Evolutionary conservation across 2,888 invertebrate species (phyloP).

Genomic region (Petrolisthes manimaculis): DNA sequence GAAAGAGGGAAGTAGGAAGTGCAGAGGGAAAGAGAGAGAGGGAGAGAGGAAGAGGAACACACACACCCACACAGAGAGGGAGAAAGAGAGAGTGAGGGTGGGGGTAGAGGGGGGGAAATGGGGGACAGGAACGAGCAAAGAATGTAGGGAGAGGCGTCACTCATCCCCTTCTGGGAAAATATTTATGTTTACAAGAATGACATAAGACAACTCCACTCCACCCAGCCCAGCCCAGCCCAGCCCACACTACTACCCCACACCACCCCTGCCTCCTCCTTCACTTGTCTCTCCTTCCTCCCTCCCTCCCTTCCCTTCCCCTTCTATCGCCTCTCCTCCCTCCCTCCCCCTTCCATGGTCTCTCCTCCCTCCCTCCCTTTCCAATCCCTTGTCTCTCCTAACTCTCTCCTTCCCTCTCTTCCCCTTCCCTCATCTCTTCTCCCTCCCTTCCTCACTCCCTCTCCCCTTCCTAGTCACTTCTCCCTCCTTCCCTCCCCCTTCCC

Average conservation of each 20-base stretch:
- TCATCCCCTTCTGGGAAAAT: conserved; percentile 15
- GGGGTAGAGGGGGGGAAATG: not conserved
- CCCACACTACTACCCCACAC: not conserved
- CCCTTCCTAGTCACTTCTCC: too few relatives aligned
- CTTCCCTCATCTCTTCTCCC: too few relatives aligned
- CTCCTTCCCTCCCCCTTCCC: not conserved
- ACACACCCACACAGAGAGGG: not conserved
- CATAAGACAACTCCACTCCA: not conserved
- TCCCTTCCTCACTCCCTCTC: too few relatives aligned
- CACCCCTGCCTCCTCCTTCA: not conserved
- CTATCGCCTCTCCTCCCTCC: too few relatives aligned
- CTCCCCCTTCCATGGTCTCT: too few relatives aligned
- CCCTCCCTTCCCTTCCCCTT: not conserved
- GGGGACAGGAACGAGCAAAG: not conserved
- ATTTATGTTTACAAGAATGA: conserved; percentile 13
- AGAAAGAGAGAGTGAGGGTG: not conserved
- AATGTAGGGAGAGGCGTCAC: not conserved
- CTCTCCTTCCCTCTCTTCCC: too few relatives aligned
- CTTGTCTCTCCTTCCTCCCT: not conserved
- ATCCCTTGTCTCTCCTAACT: too few relatives aligned
- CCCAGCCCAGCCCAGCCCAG: too few relatives aligned
- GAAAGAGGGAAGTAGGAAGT: too few relatives aligned
- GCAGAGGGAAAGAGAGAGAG: too few relatives aligned
- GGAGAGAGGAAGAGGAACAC: too few relatives aligned
- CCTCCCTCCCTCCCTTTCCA: not conserved